phyloP scores from a whole-genome alignment of 2,113 vertebrate species.

The Lophura nycthemera region DNA sequence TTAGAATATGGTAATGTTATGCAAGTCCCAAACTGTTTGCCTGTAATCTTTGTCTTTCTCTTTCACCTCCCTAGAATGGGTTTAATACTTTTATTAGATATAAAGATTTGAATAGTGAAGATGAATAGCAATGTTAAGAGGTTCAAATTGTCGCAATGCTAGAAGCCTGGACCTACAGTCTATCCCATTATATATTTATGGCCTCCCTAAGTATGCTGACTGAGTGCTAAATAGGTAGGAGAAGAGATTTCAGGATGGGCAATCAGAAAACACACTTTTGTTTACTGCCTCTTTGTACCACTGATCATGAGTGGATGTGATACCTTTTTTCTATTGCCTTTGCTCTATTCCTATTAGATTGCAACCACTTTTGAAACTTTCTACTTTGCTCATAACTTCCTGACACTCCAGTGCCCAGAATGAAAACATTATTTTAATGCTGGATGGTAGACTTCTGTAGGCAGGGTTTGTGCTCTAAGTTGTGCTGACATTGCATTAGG shows the following conservation, averaged over 20 bases:
- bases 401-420: neutral
- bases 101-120: conserved; percentile 1
- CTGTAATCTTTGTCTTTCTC: neutral
- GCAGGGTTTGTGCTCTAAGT: neutral
- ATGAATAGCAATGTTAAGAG: conserved; percentile 7
- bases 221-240: neutral
- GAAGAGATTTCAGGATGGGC: neutral
- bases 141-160: neutral
- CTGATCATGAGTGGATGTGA: neutral
- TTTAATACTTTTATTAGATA: conserved; percentile 13
- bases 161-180: conserved; percentile 26
- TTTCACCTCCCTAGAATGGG: neutral
- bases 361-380: neutral
- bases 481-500: neutral
- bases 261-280: neutral
- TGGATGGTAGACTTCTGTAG: neutral
- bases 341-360: neutral
- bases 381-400: neutral
- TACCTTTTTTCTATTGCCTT: neutral
- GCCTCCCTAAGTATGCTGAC: conserved; percentile 9
- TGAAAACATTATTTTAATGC: neutral
- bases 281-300: neutral
- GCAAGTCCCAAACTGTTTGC: neutral
- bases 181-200: conserved; percentile 1
- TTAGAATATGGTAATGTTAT: conserved; percentile 47